Base-by-base conservation (phyloP, 2,888 invertebrate genomes). In the Drosophila prolongata region DNA sequence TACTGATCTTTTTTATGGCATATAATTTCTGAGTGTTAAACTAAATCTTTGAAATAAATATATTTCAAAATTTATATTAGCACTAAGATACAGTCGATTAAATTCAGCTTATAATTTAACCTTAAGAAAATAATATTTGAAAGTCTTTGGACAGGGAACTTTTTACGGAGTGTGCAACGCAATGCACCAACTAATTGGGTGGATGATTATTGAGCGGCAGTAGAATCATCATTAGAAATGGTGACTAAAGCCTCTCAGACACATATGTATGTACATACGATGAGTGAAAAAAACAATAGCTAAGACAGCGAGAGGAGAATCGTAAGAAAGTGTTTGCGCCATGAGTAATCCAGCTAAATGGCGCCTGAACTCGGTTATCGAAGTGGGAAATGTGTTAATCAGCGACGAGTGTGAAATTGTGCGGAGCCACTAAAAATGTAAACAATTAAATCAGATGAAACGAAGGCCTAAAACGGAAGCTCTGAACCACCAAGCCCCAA, bases 331-430 rank as follows among this genome's bases (percentile, higher is more conserved):
- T 67, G 68, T 50, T 47, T 60, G 50, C 37, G 14, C 59, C 71
- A 74, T 83, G 82, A 83, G 82, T 83, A 83, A 89, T 84, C 76
- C 58, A 57, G 68, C 84, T 71, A 65, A 87, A 76, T 81, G 88
- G 85, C 82, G 89, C 82, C 89, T 59, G 70, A 62, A 37, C 37
- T 19, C 46, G 40, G 35, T 24, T 69, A 73, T 69, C 52, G 40
- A 81, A 81, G 64, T 64, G 47, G 58, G 50, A 69, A 53, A 84
- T 75, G 87, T 83, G 85, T 62, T 84, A 84, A 89, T 89, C 89
- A 89, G 65, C 75, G 60, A 43, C 43, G 60, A 71, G 50, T 49
- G 72, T 71, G 69, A 68, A 71, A 71, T 59, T 59, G 30, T 43
- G 38, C 49, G 16, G 49, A 50, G 14, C 34, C 37, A 59, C 61